Percentiles rank a stretch among this genome's conserved stretches.
phyloP scores from a whole-genome alignment of 1,140 invertebrate genomes.

The Ladona fulva region DNA sequence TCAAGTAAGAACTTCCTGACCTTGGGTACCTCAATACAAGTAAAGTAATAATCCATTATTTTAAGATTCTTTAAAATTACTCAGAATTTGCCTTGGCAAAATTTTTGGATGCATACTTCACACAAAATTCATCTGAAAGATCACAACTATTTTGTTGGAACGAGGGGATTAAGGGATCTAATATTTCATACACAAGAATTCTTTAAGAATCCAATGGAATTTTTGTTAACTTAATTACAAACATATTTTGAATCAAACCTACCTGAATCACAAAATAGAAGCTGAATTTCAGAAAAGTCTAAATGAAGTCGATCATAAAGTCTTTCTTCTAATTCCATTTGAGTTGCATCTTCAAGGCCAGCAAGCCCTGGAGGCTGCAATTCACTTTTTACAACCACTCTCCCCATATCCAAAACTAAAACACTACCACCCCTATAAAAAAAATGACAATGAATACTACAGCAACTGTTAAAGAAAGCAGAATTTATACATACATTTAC shows the following conservation, averaged over 20 bases:
- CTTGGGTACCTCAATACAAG: no score
- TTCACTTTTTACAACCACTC: conserved; percentile 61
- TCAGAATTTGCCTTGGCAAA: no score
- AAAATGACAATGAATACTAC: conserved; percentile 17
- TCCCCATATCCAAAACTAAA: conserved; percentile 62
- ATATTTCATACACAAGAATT: no score
- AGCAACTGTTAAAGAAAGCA: conserved; percentile 13
- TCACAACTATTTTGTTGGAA: no score
- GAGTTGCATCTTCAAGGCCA: conserved; percentile 63
- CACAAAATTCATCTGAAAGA: no score
- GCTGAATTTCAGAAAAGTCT: conserved; percentile 56
- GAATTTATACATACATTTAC: not conserved
- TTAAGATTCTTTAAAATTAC: no score
- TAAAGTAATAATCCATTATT: no score
- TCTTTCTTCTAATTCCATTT: conserved; percentile 72
- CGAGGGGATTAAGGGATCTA: no score
- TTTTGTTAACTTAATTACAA: no score
- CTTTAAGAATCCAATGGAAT: no score
- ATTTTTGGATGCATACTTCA: no score
- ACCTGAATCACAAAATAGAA: conserved; percentile 48
- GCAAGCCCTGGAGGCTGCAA: conserved; percentile 54
- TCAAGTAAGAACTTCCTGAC: no score
- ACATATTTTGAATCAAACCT: not conserved
- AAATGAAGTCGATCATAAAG: conserved; percentile 70
- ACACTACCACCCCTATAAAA: conserved; percentile 56